A percentile compares a stretch with the other conserved stretches of the same genome.
Evolutionary conservation across 2,797 vertebrate genomes (phyloP).

Genomic region (Nyctibius grandis): DNA sequence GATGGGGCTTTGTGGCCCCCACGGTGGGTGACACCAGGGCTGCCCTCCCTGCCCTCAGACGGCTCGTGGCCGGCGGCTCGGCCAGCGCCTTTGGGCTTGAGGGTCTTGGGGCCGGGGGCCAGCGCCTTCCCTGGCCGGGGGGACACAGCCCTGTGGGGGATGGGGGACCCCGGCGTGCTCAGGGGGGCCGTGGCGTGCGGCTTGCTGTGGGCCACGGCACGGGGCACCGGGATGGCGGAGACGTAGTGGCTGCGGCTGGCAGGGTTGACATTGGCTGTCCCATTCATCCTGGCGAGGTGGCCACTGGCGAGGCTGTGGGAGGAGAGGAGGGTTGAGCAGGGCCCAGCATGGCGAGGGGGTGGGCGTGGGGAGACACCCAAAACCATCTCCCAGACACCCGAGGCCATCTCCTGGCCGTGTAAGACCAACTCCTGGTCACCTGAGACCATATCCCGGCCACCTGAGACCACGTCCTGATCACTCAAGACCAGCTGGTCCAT

Average conservation of each 20-base stretch:
- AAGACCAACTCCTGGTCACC: not conserved
- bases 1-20: not conserved
- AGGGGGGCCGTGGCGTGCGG: slow-evolving; percentile 44
- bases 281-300: slow-evolving; percentile 75
- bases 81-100: slow-evolving; percentile 20
- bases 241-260: slow-evolving; percentile 67
- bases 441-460: not conserved
- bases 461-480: not conserved
- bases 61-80: not conserved
- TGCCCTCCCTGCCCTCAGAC: not conserved
- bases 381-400: not conserved
- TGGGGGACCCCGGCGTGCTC: not conserved
- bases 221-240: slow-evolving; percentile 85
- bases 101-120: not conserved
- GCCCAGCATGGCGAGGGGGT: fast-evolving
- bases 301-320: slow-evolving; percentile 25
- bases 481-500: not conserved
- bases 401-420: not conserved
- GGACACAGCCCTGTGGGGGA: not conserved
- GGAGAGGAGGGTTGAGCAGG: not conserved
- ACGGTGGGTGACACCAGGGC: fast-evolving
- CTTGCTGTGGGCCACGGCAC: slow-evolving; percentile 60
- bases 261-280: slow-evolving; percentile 79
- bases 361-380: not conserved
- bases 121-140: slow-evolving; percentile 7